These are phyloP conservation scores for Neuroterus valhalla DNA, from an alignment of 1,140 invertebrate species.

Conservation along the genomic window DNA sequence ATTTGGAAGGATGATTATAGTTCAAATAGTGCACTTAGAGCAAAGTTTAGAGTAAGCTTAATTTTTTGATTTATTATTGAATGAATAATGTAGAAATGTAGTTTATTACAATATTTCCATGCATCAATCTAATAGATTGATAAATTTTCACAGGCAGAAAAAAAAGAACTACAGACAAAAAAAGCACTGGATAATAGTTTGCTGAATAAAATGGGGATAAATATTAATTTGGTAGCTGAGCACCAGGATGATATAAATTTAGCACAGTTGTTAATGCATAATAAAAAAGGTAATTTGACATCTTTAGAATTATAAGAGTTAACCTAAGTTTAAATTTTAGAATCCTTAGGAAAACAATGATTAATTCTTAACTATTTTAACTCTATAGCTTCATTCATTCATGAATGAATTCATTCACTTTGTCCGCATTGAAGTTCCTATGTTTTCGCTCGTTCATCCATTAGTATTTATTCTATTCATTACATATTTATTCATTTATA, in stretches of 20 bases:
- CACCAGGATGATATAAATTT: conserved; percentile 85
- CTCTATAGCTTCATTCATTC: too few species aligned
- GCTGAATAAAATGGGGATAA: conserved; percentile 85
- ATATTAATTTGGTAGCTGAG: conserved; percentile 87
- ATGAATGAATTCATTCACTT: too few species aligned
- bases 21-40: conserved; percentile 88
- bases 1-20: conserved; percentile 93
- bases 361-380: too few species aligned
- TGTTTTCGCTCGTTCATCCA: too few species aligned
- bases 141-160: conserved; percentile 78
- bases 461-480: too few species aligned
- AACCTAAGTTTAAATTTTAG: background rate
- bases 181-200: conserved; percentile 82
- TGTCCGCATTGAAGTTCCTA: too few species aligned
- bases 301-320: conserved; percentile 29
- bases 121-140: conserved; percentile 33
- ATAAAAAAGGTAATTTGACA: conserved; percentile 54
- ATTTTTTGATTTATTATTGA: conserved; percentile 19
- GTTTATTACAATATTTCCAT: background rate
- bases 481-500: too few species aligned
- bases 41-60: conserved; percentile 86
- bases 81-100: conserved; percentile 18
- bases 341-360: conserved; percentile 20
- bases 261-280: conserved; percentile 80
- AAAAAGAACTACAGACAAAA: conserved; percentile 84